phyloP scores from a whole-genome alignment of 2,113 vertebrate genomes.

The Neogobius melanostomus region DNA sequence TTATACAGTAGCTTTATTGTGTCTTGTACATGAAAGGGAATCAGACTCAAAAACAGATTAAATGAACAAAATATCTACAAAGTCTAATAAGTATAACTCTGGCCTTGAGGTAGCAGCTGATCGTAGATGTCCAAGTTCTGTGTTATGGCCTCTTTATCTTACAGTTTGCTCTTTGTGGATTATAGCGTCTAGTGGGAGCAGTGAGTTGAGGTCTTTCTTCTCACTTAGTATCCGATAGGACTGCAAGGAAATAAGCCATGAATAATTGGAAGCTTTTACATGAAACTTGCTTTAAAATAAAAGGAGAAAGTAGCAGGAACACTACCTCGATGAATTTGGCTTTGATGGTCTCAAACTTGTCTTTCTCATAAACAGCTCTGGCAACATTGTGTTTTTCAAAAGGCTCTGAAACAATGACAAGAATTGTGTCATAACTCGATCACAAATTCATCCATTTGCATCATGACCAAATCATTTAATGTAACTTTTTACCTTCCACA shows the following conservation, averaged over 20 bases:
- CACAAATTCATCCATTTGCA: too few species aligned
- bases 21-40: too few species aligned
- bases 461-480: background rate
- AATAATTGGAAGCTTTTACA: too few species aligned
- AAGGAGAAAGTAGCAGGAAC: background rate
- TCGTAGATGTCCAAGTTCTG: conserved; percentile 19
- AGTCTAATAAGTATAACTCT: background rate
- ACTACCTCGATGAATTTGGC: conserved; percentile 84
- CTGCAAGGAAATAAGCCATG: conserved; percentile 66
- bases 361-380: conserved; percentile 90
- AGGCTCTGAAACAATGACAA: conserved; percentile 83
- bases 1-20: too few species aligned
- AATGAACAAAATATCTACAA: conserved; percentile 12
- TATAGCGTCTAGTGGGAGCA: conserved; percentile 81
- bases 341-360: conserved; percentile 89
- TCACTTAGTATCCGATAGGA: conserved; percentile 78
- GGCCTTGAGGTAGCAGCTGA: conserved; percentile 13
- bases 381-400: conserved; percentile 95
- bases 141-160: conserved; percentile 63
- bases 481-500: conserved; percentile 86
- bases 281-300: background rate
- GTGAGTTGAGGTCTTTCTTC: conserved; percentile 83
- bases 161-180: conserved; percentile 59
- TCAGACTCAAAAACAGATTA: background rate
- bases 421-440: background rate